Evolutionary conservation across 2,113 vertebrate genomes (phyloP), one percentile per base, ranked within the genome.

Genomic region (Dryoscopus gambensis): DNA sequence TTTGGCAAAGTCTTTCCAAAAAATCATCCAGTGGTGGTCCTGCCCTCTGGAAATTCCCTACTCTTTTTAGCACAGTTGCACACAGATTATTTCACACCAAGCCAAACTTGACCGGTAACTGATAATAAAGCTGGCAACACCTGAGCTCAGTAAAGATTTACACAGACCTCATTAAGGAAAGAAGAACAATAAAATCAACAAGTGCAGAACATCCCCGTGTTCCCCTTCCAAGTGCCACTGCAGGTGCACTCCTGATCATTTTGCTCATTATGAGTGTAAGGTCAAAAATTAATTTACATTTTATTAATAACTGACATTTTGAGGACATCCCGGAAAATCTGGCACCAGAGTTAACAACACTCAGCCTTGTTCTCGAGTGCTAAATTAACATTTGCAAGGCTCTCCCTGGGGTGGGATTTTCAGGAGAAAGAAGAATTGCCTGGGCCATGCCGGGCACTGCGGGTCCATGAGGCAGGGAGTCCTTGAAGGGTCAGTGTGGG

Each of bases 321-420:
- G 16, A 65, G 47, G 79, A 37, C 62, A 35, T 33, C 39, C 31
- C 39, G 16, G 49, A 56, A 87, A 81, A n/a, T 21, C 28, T 1
- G 3, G 40, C 69, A 17, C 79, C 47, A 40, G 39, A 60, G 71
- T 75, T 35, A 13, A 39, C 69, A 23, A 22, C 1, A 16, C 46
- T 52, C 93, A 76, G 27, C n/a, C 82, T 49, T 35, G 5, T 60
- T 56, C 86, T 64, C 86, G 11, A 60, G 46, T 15, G 70, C 27
- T 90, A 33, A 85, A 79, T 76, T 76, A 33, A 76, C 95, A 90
- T 94, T 94, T 92, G 44, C 44, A 9, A 65, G 86, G 46, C 28
- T 80, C 5, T 83, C 75, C 89, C 89, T 24, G 40, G 14, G 83
- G 44, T 31, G 57, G 79, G 70, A 39, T 76, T 71, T 70, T 46